Evolutionary conservation across 2,888 invertebrate species (phyloP), one percentile per base, ranked within the genome.

Genomic region (Allygus modestus): DNA sequence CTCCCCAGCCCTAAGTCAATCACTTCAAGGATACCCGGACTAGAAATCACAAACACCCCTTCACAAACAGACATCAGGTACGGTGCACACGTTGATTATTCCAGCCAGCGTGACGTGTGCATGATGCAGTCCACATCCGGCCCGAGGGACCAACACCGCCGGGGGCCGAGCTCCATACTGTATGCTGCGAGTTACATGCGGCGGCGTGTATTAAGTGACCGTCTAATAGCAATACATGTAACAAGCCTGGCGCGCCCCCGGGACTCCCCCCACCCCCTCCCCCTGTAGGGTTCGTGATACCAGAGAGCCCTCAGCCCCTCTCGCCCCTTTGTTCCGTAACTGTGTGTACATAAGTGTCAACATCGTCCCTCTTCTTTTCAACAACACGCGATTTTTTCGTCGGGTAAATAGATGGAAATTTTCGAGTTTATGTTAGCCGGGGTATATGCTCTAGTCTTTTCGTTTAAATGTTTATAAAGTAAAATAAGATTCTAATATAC

Each of bases 171-270:
- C 33, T 17, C 11, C 41, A 71, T 71, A 41, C 33, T 33, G 37
- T 71, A 71, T 71, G 33, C 69, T 69, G 31, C 69, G 33, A 69
- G 33, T 58, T n/a, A 23, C 58, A 58, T 71, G 71, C 71, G 71
- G 71, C 26, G 61, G 26, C 17, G 37, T 43, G 69, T 82, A 82
- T 82, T 82, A 82, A 82, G 65, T 82, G 82, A 28, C 82, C 65
- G 69, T 37, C 82, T 82, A 82, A 82, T 82, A 69, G 65, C 82
- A 82, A 82, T 82, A 69, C 82, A 65, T 69, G 69, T 82, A 82
- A 82, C 65, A 82, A 65, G 69, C 65, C 65, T 28, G 37, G 71
- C 9, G 65, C 65, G 33, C 65, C 65, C 69, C 9, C 4, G 82
- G 82, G 82, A 43, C 65, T 17, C 37, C 23, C 69, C 69, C 69